Percentiles rank a stretch among this genome's conserved stretches.
Conservation (phyloP, 2,113 vertebrate genomes). For the Orcinus orca region DNA sequence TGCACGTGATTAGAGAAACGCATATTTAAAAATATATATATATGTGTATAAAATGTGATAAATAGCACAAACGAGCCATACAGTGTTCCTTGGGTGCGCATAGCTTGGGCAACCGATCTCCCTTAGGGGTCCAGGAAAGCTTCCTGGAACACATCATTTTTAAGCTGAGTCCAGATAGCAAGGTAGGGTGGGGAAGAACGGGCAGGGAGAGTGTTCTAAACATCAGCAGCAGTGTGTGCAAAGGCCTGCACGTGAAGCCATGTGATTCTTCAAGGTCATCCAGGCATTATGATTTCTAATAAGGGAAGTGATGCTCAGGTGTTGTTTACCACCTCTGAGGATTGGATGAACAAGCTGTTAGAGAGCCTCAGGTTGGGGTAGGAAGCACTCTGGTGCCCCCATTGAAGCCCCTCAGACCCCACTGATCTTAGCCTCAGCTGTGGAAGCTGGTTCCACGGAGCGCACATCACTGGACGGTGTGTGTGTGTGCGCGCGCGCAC, state of each 20-base stretch:
- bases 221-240: not conserved
- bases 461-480: rapidly evolving
- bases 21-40: not conserved
- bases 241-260: not conserved
- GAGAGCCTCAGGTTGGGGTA: not conserved
- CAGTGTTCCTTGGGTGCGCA: not conserved
- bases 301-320: not conserved
- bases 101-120: not conserved
- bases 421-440: not conserved
- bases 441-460: rapidly evolving
- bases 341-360: not conserved
- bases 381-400: not conserved
- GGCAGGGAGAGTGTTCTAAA: not conserved
- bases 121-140: not conserved
- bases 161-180: not conserved
- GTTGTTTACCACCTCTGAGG: not conserved
- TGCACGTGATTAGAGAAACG: not conserved
- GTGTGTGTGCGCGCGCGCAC: too few species aligned
- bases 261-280: not conserved
- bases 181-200: not conserved
- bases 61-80: not conserved
- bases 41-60: not conserved
- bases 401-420: not conserved
- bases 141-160: not conserved
- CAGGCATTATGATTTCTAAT: not conserved